phyloP scores from a whole-genome alignment of 2,888 invertebrate genomes.

The Mimachlamys varia region DNA sequence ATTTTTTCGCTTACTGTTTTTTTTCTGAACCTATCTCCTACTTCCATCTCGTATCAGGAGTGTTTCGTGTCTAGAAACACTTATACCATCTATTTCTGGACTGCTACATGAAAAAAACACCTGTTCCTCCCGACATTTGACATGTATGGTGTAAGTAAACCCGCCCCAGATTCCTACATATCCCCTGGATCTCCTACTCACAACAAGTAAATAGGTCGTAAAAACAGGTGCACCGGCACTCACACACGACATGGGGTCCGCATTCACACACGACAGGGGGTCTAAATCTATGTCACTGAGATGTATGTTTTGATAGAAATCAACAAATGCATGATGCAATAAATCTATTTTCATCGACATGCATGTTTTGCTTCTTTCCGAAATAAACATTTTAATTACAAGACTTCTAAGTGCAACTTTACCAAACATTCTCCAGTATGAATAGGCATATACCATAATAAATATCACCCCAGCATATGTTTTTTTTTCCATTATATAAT shows the following conservation, averaged over 20 bases:
- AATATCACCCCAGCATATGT: background rate
- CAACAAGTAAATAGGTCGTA: background rate
- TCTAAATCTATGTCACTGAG: background rate
- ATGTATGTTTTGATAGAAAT: background rate
- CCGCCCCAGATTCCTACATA: background rate
- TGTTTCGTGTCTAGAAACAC: background rate
- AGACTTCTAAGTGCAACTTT: background rate
- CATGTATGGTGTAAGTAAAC: background rate
- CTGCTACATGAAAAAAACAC: background rate
- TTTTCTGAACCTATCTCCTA: background rate
- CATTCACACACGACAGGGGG: background rate
- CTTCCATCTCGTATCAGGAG: background rate
- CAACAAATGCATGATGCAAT: background rate
- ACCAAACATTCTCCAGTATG: background rate
- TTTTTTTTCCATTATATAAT: background rate
- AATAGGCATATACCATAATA: background rate
- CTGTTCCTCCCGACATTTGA: slow-evolving; percentile 9
- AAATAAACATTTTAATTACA: background rate
- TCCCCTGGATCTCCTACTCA: background rate
- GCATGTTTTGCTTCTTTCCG: background rate
- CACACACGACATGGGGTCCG: background rate
- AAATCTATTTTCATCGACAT: background rate
- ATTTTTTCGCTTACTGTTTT: background rate
- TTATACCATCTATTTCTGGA: slow-evolving; percentile 12
- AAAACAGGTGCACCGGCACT: background rate